Evolutionary conservation across 1,140 invertebrate species (phyloP).

Genomic region (Drosophila sulfurigaster): DNA sequence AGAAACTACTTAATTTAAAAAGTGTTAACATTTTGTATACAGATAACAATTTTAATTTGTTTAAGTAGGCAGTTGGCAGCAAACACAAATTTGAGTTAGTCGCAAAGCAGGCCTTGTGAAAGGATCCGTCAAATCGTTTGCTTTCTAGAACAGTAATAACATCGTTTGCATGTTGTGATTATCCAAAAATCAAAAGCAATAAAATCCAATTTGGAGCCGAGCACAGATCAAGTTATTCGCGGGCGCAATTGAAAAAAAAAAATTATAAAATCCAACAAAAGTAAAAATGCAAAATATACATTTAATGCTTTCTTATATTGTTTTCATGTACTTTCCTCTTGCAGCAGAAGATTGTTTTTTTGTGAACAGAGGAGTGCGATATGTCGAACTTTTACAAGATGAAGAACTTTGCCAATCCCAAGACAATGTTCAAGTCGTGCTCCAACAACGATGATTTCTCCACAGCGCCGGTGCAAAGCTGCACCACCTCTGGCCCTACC

Average conservation of each 20-base stretch:
- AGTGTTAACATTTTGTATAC: too few relatives aligned
- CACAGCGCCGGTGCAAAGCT: conserved; percentile 34
- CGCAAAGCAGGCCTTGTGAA: conserved; percentile 3
- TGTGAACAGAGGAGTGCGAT: not conserved
- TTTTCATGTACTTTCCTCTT: too few relatives aligned
- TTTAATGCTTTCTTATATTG: not conserved
- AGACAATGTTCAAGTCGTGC: conserved; percentile 58
- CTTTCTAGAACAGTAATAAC: conserved; percentile 30
- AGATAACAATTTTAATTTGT: too few relatives aligned
- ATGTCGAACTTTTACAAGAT: conserved; percentile 65
- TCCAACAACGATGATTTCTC: conserved; percentile 53
- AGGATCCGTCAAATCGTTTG: conserved; percentile 24
- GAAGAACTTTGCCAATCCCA: conserved; percentile 71
- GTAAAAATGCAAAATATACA: conserved; percentile 3
- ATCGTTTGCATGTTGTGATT: conserved; percentile 43
- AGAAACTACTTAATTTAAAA: too few relatives aligned
- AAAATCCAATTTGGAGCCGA: conserved; percentile 38
- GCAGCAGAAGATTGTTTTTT: not conserved
- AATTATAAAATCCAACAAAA: not conserved
- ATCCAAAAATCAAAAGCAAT: conserved; percentile 49
- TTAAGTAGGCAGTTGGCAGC: too few relatives aligned
- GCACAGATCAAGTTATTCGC: conserved; percentile 34
- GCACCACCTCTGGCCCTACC: not conserved
- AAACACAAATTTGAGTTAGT: not conserved
- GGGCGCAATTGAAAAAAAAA: not conserved